Percentiles rank a stretch among this genome's conserved stretches.
Conservation (phyloP, 2,888 invertebrate genomes). For the Sinopyrophorus schimmeli region DNA sequence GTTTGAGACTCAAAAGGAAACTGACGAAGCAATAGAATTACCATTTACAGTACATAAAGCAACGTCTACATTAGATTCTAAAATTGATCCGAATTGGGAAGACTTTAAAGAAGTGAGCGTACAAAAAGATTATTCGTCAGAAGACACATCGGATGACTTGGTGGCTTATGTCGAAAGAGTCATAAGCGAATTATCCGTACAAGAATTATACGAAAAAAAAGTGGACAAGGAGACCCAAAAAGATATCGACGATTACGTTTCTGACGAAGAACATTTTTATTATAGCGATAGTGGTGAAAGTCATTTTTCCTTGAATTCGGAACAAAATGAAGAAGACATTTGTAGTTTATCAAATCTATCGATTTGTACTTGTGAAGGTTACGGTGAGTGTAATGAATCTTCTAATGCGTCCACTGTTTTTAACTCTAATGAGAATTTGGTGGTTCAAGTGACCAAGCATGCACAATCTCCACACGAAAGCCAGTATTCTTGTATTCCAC, state of each 20-base stretch:
- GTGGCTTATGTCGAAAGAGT: slow-evolving; percentile 26
- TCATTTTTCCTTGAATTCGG: slow-evolving; percentile 11
- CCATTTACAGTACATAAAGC: not conserved
- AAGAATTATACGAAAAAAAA: slow-evolving; percentile 14
- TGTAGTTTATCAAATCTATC: not conserved
- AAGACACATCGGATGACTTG: slow-evolving; percentile 26
- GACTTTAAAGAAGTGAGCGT: slow-evolving; percentile 19
- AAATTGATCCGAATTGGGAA: slow-evolving; percentile 16
- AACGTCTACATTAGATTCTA: slow-evolving; percentile 18
- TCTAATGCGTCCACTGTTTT: no score
- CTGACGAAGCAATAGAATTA: no score
- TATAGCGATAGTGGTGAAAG: slow-evolving; percentile 5
- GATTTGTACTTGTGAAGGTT: not conserved
- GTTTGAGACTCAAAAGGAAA: not conserved
- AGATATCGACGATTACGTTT: slow-evolving; percentile 14
- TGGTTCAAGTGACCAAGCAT: no score
- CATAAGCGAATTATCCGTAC: slow-evolving; percentile 26
- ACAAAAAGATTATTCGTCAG: slow-evolving; percentile 15
- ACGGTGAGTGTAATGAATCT: not conserved
- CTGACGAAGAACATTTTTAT: slow-evolving; percentile 28
- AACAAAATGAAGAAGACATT: slow-evolving; percentile 3
- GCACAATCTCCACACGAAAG: no score
- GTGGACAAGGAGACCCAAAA: slow-evolving; percentile 21
- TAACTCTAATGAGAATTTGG: no score
- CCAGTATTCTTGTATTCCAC: no score